Percentiles rank a stretch among this genome's conserved stretches.
phyloP scores from a whole-genome alignment of 2,113 vertebrate species.

The Callopanchax toddi region DNA sequence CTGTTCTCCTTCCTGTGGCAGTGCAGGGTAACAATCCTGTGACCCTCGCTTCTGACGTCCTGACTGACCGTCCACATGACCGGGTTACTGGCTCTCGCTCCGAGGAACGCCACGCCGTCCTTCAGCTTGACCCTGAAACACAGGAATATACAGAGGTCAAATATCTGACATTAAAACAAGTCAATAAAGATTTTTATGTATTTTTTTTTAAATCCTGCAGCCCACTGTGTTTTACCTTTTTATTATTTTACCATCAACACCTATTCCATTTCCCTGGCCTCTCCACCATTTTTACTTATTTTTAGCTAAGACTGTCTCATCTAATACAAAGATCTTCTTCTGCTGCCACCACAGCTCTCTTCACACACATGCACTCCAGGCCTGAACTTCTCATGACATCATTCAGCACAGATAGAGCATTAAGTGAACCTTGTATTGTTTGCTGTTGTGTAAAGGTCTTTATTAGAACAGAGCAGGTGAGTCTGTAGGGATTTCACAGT shows the following conservation, averaged over 20 bases:
- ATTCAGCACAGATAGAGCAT: neutral
- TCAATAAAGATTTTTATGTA: too few relatives aligned
- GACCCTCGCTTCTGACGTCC: slow-evolving; percentile 78
- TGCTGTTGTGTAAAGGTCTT: neutral
- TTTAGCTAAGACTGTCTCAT: neutral
- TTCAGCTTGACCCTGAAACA: slow-evolving; percentile 88
- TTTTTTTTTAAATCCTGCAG: too few relatives aligned
- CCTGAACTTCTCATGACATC: neutral
- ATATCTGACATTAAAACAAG: neutral
- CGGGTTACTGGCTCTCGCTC: slow-evolving; percentile 86
- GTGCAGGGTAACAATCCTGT: slow-evolving; percentile 84
- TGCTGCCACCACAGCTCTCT: neutral
- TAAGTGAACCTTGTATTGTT: neutral
- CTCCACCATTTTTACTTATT: neutral
- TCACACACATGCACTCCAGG: neutral
- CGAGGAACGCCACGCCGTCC: slow-evolving; percentile 85
- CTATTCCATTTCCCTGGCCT: too few relatives aligned
- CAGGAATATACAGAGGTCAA: slow-evolving; percentile 13
- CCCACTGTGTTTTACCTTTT: too few relatives aligned
- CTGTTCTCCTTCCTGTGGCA: slow-evolving; percentile 84
- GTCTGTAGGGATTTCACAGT: too few relatives aligned
- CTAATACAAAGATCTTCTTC: neutral
- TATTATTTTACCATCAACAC: too few relatives aligned
- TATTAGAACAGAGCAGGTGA: too few relatives aligned
- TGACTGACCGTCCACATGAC: slow-evolving; percentile 87